Conservation (phyloP, 2,113 vertebrate species). For the Maccullochella peelii region DNA sequence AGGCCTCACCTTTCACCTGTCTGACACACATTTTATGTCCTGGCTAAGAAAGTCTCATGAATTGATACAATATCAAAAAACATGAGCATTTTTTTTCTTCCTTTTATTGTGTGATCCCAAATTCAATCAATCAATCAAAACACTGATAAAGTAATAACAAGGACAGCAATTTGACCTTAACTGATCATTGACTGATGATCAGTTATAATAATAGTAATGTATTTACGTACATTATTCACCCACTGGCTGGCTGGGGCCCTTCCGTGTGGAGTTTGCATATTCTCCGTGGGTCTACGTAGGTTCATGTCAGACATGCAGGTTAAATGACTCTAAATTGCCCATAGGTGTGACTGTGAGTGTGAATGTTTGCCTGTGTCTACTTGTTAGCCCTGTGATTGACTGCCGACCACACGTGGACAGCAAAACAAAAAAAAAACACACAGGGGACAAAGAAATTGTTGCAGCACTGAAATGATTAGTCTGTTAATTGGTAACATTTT, state of each 20-base stretch:
- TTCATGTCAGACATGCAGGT: too few species aligned
- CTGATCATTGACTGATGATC: too few species aligned
- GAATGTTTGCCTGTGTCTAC: too few species aligned
- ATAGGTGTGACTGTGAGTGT: too few species aligned
- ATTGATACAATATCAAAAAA: neutral
- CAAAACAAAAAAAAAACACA: neutral
- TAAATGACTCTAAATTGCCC: too few species aligned
- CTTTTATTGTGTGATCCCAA: neutral
- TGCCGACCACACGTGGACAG: too few species aligned
- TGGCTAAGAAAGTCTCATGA: neutral
- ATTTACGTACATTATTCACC: neutral
- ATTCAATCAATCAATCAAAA: neutral
- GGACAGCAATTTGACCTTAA: neutral
- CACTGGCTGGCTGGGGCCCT: too few species aligned
- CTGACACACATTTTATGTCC: neutral
- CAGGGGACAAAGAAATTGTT: neutral
- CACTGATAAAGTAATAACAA: neutral
- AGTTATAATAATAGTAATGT: too few species aligned
- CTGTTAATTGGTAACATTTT: too few species aligned
- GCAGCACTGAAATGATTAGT: neutral
- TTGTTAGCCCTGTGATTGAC: too few species aligned
- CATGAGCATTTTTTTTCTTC: neutral
- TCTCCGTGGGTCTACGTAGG: too few species aligned
- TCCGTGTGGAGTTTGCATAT: too few species aligned
- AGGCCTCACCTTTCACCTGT: neutral